phyloP scores from a whole-genome alignment of 2,113 vertebrate genomes.

The Spermophilus dauricus region DNA sequence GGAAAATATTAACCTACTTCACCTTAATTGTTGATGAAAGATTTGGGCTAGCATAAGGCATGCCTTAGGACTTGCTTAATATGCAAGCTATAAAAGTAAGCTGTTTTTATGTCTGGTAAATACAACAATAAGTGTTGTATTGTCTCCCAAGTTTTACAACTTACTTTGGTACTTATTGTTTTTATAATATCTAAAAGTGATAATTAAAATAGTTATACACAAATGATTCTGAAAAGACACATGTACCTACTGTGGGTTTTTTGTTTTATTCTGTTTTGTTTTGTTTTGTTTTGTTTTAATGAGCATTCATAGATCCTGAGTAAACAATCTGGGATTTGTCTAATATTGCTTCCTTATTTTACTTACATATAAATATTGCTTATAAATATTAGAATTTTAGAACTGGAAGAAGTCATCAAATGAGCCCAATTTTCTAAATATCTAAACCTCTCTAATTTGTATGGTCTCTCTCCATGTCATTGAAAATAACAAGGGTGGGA shows the following conservation, averaged over 20 bases:
- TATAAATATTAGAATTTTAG: background rate
- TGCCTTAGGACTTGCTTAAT: slow-evolving; percentile 20
- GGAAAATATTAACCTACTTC: slow-evolving; percentile 42
- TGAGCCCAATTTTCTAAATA: background rate
- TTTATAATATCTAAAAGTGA: background rate
- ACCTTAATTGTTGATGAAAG: slow-evolving; percentile 46
- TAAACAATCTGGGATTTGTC: background rate
- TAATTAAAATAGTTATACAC: background rate
- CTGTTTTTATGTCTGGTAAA: background rate
- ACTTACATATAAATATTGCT: background rate
- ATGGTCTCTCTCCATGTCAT: background rate
- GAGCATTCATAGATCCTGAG: background rate
- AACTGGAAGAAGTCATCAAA: background rate
- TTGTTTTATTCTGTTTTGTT: background rate
- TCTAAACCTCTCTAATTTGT: background rate
- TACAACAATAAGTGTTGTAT: background rate
- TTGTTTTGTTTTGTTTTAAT: background rate
- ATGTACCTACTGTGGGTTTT: background rate
- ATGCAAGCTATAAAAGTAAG: slow-evolving; percentile 11
- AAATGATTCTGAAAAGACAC: background rate
- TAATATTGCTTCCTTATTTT: background rate
- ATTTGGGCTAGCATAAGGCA: background rate
- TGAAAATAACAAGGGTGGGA: background rate
- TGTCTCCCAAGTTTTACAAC: background rate
- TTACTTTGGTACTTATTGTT: background rate